Evolutionary conservation across 2,888 invertebrate species (phyloP), one percentile per base, ranked within the genome.

Genomic region (Pilophorus perplexus): DNA sequence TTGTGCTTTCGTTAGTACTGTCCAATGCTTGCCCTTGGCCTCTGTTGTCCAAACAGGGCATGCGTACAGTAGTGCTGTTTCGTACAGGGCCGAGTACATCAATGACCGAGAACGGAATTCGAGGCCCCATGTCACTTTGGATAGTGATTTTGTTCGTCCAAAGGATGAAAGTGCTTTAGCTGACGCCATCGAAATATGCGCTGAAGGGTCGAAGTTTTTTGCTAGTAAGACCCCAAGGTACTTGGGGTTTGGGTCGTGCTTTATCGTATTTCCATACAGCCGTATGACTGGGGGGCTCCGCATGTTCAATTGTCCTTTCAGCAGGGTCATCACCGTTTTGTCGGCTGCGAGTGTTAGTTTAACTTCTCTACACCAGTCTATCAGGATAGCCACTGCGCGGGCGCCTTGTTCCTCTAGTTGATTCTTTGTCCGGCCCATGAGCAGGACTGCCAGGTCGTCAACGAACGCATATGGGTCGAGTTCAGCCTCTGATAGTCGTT

Each of bases 361-460:
- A 4, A 54, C 54, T 2, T 3, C 3, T 3, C 10, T 16, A 16
- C 54, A 54, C 20, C 28, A 54, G 5, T 10, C 28, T 4, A 3
- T 3, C 3, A 54, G n/a, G 5, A 18, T 10, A 5, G 1, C 37
- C 8, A 33, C 33, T 1, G 28, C 54, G n/a, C 28, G 2, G 12
- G 54, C 37, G 12, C 54, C 54, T 20, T 20, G 18, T 12, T 20
- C 1, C 28, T 54, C 54, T 14, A 54, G 28, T 10, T 28, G 33
- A 3, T 28, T 33, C 28, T 48, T 64, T 2, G 50, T 46, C 14
- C 28, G 18, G 14, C 48, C 64, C 2, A 22, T n/a, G 3, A 67
- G 25, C 12, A 67, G 23, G 6, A 67, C 46, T 12, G 20, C 52
- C 14, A 50, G 44, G 40, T 67, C 67, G 20, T 67, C 67, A 2